Evolutionary conservation across 2,113 vertebrate species (phyloP), one percentile per base, ranked within the genome.

Genomic region (Talpa occidentalis): DNA sequence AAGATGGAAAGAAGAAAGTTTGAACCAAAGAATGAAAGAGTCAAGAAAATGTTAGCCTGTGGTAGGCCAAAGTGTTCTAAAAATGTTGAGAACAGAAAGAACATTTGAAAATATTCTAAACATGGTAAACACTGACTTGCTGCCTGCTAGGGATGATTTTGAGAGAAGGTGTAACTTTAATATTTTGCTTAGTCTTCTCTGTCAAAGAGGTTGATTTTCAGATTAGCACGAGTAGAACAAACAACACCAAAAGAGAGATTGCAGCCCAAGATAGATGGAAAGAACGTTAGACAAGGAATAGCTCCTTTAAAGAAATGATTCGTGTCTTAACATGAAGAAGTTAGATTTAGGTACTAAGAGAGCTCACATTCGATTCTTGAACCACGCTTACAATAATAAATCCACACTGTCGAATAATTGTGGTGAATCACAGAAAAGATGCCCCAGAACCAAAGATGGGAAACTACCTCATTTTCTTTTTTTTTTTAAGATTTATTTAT

Each of bases 221-320:
- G 35, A 26, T 67, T 62, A 32, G 30, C 67, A 67, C 73, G 40
- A 24, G 42, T 84, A n/a, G 49, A 62, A 30, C 56, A 74, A 32
- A 32, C 15, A 35, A 49, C 47, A 26, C 28, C 5, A 30, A 54
- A 85, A 60, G 60, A 67, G 49, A 80, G 79, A 73, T 17, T 37
- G 19, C 60, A 74, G 62, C 30, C 64, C 32, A 16, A 54, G 10
- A 32, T 60, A 67, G 64, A 8, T n/a, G n/a, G 49, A 14, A 88
- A 92, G 59, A 80, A 32, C 37, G 10, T 54, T 85, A 88, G 64
- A 67, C 21, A 88, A 79, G 83, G 44, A 66, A 54, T 59, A 62
- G 9, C 37, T 87, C 49, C 32, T 73, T 95, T 83, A 79, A 74
- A 60, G 66, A 93, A 86, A 26, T 47, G 78, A 64, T 91, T 93